Percentiles rank a stretch among this genome's conserved stretches.
These are phyloP conservation scores for Drosophila mojavensis DNA, from an alignment of 1,140 invertebrate genomes.

Conservation along the genomic window DNA sequence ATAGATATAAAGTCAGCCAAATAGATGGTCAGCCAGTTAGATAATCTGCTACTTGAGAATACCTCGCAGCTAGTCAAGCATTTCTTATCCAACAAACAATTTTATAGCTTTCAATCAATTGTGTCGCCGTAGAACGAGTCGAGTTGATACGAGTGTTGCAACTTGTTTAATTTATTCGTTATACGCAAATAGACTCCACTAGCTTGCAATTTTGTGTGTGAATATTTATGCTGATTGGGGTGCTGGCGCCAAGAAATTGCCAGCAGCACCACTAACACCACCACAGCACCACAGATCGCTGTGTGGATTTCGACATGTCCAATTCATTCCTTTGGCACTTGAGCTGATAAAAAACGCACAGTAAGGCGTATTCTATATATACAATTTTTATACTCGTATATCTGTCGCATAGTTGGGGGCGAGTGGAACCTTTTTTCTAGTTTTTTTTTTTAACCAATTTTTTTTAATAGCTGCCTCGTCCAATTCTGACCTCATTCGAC, in stretches of 20 bases:
- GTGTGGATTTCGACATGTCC: constrained; percentile 22
- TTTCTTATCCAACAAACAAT: background rate
- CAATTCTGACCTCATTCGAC: constrained; percentile 63
- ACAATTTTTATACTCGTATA: background rate
- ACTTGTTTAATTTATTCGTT: constrained; percentile 27
- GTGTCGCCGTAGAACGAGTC: background rate
- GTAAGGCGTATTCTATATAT: constrained; percentile 2
- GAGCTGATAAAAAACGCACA: constrained; percentile 19
- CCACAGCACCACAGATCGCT: background rate
- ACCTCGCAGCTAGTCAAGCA: too few relatives aligned
- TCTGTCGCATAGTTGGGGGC: constrained; percentile 1
- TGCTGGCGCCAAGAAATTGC: constrained; percentile 41
- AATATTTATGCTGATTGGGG: constrained; percentile 47
- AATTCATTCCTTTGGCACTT: constrained; percentile 26
- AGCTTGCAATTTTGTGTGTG: constrained; percentile 39
- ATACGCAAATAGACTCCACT: constrained; percentile 27
- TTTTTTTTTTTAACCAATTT: constrained; percentile 7
- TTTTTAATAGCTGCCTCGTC: constrained; percentile 3
- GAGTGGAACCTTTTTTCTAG: constrained; percentile 20
- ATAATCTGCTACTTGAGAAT: too few relatives aligned
- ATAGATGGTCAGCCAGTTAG: too few relatives aligned
- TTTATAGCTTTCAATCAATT: constrained; percentile 2
- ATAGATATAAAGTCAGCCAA: too few relatives aligned
- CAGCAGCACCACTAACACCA: background rate
- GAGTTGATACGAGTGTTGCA: background rate